A percentile compares a stretch with the other conserved stretches of the same genome.
Evolutionary conservation across 2,888 invertebrate species (phyloP).

Genomic region (Drosophila monieri): DNA sequence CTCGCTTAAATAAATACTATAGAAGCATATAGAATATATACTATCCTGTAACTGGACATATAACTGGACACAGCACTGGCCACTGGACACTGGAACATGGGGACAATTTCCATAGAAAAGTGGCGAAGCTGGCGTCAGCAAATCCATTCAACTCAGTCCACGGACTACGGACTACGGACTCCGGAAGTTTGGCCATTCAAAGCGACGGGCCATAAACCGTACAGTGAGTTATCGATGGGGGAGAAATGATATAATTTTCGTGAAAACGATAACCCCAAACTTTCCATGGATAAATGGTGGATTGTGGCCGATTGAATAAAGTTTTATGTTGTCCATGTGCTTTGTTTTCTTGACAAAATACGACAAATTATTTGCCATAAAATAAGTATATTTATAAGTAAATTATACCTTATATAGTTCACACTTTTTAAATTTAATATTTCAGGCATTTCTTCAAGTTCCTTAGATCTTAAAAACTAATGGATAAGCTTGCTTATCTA

Average conservation of each 20-base stretch:
- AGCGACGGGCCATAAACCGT: conserved; percentile 42
- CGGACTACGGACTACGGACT: not conserved
- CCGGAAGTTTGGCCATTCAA: conserved; percentile 23
- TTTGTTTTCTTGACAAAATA: not conserved
- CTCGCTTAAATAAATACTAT: conserved; percentile 42
- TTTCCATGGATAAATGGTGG: not conserved
- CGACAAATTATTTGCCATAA: not conserved
- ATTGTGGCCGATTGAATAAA: not conserved
- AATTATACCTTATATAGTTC: too few species aligned
- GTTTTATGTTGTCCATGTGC: not conserved
- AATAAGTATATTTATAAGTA: too few species aligned
- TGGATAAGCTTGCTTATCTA: not conserved
- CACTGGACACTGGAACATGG: not conserved
- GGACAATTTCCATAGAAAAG: conserved; percentile 6
- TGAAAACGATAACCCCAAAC: not conserved
- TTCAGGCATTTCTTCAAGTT: too few species aligned
- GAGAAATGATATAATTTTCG: not conserved
- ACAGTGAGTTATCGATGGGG: conserved; percentile 30
- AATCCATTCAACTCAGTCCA: conserved; percentile 11
- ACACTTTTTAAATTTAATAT: too few species aligned
- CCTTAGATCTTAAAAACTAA: too few species aligned
- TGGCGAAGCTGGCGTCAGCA: conserved; percentile 65
- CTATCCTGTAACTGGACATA: conserved; percentile 13
- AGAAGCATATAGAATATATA: conserved; percentile 3
- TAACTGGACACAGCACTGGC: not conserved